These are phyloP conservation scores for Sebastes reedi DNA, from an alignment of 2,797 vertebrate genomes.

Conservation along the genomic window DNA sequence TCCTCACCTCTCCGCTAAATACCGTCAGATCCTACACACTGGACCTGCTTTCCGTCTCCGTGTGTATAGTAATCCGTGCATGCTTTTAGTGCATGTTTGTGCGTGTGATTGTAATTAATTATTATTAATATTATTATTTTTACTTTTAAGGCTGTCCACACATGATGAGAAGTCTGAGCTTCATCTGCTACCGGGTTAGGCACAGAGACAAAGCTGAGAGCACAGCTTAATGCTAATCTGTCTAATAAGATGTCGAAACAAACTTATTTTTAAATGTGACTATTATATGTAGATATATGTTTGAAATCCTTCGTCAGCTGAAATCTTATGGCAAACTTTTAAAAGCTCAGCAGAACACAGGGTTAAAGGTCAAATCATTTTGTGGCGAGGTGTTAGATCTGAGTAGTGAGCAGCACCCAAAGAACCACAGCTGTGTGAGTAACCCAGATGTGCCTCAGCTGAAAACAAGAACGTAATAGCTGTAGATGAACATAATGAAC, in stretches of 20 bases:
- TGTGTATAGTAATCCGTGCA: no score
- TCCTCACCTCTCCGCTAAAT: no score
- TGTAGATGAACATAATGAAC: slow-evolving; percentile 6
- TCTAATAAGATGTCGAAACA: neutral
- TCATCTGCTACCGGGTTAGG: neutral
- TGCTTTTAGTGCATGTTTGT: no score
- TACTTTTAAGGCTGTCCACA: neutral
- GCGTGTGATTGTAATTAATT: no score
- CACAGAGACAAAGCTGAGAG: neutral
- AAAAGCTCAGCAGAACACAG: neutral
- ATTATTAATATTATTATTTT: neutral
- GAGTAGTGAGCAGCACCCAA: neutral
- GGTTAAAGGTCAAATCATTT: neutral
- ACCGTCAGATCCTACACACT: no score
- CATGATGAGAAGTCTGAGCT: neutral
- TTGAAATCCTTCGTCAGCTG: neutral
- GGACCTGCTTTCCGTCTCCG: no score
- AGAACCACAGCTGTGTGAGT: neutral
- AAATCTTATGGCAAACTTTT: neutral
- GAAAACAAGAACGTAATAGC: neutral
- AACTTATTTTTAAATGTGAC: neutral
- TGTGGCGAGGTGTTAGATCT: neutral
- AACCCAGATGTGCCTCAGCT: neutral
- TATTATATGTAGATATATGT: neutral
- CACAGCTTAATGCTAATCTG: neutral